Evolutionary conservation across 2,797 vertebrate genomes (phyloP), one percentile per base, ranked within the genome.

Genomic region (Melanotaenia parkinsoni): DNA sequence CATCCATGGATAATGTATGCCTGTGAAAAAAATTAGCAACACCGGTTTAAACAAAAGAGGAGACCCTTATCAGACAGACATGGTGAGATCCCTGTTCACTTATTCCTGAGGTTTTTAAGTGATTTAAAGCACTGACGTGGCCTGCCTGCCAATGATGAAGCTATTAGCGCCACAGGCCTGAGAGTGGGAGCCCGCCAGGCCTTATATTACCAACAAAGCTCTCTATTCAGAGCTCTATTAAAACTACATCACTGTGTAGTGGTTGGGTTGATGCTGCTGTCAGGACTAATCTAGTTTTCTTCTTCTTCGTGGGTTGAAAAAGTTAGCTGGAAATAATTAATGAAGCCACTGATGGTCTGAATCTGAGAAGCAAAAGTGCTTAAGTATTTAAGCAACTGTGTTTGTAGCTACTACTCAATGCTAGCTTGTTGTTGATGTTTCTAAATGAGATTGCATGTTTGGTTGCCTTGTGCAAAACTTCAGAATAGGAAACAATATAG

Each of bases 171-270:
- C 79, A 80, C 82, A 65, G 88, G 78, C 77, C 84, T 40, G 74
- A 76, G 89, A 80, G 87, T 63, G 70, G 58, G 83, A 83, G 86
- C 71, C 80, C 12, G 83, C 82, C 87, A 85, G 79, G 73, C 86
- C 81, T 88, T 87, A 81, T 89, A 89, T 84, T 80, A 84, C 82
- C 85, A 90, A 94, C 93, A 94, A 93, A 91, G 90, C 77, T 88
- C 84, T 87, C 90, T 63, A 89, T 93, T 93, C 87, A 93, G 77
- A 82, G 81, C 84, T 87, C 76, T 87, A 88, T 91, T 91, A 91
- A 87, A 81, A 76, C 69, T 59, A 84, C 76, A 76, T 81, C 77
- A 67, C 81, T 74, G 80, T 70, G 62, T 38, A 75, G 83, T 81
- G 79, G 80, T 92, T 85, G 80, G 73, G 82, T 79, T 61, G 77